Percentiles rank a stretch among this genome's conserved stretches.
These are phyloP conservation scores for Dorcus parallelipipedus DNA, from an alignment of 2,888 invertebrate species.

Conservation along the genomic window DNA sequence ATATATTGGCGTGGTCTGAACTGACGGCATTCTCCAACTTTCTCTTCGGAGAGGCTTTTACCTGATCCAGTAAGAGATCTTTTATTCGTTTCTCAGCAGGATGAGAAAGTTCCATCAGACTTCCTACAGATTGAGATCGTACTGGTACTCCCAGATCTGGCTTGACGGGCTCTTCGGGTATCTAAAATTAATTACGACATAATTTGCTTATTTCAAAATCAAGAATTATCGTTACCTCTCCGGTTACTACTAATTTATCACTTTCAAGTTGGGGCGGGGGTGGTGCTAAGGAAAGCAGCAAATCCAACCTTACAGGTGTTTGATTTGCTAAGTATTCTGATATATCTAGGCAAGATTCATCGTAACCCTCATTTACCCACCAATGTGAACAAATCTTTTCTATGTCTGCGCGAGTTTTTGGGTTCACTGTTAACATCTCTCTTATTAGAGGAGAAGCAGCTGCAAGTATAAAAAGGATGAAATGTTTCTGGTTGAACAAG, in stretches of 20 bases:
- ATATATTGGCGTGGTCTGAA: constrained; percentile 56
- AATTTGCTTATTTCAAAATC: constrained; percentile 12
- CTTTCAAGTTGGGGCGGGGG: constrained; percentile 69
- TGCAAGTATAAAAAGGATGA: constrained; percentile 45
- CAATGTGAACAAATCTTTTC: constrained; percentile 92
- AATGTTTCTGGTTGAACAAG: constrained; percentile 4
- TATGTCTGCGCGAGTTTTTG: constrained; percentile 84
- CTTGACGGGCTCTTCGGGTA: constrained; percentile 38
- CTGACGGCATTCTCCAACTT: constrained; percentile 75
- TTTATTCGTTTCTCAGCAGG: constrained; percentile 71
- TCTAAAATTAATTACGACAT: constrained; percentile 22
- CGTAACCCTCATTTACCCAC: constrained; percentile 92
- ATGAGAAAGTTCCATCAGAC: constrained; percentile 66
- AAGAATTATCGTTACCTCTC: constrained; percentile 41
- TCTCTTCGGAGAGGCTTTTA: constrained; percentile 62
- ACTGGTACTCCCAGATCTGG: constrained; percentile 42
- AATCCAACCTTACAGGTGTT: constrained; percentile 84
- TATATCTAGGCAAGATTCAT: constrained; percentile 76
- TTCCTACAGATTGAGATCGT: constrained; percentile 67
- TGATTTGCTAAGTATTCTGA: constrained; percentile 87
- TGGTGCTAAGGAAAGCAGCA: constrained; percentile 82
- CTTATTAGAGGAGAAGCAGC: constrained; percentile 92
- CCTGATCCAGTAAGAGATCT: constrained; percentile 63
- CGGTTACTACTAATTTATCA: constrained; percentile 69
- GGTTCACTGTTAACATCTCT: constrained; percentile 91